Evolutionary conservation across 2,113 vertebrate species (phyloP).

Genomic region (Pygoscelis antarcticus): DNA sequence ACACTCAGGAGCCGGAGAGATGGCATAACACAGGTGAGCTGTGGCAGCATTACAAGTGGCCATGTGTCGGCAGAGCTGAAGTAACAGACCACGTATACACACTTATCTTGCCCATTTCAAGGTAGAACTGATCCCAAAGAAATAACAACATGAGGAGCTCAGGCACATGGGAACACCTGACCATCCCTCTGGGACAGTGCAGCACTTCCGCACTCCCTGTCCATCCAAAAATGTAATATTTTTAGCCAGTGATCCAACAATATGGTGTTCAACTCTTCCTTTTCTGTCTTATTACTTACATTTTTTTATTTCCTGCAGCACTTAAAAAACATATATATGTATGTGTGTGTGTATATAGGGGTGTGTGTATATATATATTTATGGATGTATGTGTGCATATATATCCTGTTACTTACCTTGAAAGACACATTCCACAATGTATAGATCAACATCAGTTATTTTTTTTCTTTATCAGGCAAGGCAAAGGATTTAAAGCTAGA

Average conservation of each 20-base stretch:
- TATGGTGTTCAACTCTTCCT: neutral
- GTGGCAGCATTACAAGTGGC: neutral
- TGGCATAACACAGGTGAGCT: neutral
- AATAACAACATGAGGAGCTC: neutral
- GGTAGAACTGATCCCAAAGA: neutral
- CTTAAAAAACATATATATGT: neutral
- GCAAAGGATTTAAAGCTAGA: neutral
- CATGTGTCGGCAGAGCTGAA: neutral
- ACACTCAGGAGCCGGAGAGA: neutral
- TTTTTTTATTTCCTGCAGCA: neutral
- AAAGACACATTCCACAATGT: neutral
- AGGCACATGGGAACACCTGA: neutral
- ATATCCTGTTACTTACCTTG: neutral
- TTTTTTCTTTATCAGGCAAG: neutral
- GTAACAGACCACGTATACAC: neutral
- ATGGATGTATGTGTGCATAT: neutral
- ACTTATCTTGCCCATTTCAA: neutral
- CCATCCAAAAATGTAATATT: neutral
- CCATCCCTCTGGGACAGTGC: rapidly evolving
- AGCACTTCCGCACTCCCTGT: neutral
- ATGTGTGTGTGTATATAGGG: rapidly evolving
- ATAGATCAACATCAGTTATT: neutral
- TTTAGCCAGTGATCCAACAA: neutral
- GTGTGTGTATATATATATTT: neutral
- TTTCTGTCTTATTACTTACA: neutral